Percentiles rank a stretch among this genome's conserved stretches.
phyloP scores from a whole-genome alignment of 2,797 vertebrate species.

The Erethizon dorsatum region DNA sequence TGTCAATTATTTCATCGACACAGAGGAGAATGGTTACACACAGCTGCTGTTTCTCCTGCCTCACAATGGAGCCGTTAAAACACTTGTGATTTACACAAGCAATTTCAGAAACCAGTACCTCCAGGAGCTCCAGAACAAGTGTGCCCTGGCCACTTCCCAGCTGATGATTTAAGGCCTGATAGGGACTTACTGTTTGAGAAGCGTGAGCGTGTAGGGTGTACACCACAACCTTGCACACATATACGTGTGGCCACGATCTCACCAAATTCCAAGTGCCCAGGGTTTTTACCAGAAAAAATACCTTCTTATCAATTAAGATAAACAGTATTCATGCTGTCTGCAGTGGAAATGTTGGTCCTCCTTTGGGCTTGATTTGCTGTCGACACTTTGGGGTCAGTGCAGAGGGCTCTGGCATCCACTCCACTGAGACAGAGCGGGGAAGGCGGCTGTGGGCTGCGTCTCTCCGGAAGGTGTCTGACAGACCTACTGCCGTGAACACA shows the following conservation, averaged over 20 bases:
- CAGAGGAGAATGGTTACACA: neutral
- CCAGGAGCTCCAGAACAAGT: neutral
- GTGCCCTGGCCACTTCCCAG: conserved; percentile 37
- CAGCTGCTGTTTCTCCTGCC: neutral
- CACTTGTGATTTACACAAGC: conserved; percentile 80
- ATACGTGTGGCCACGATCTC: conserved; percentile 14
- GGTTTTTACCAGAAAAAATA: conserved; percentile 46
- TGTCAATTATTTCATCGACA: conserved; percentile 37
- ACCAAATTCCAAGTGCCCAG: neutral
- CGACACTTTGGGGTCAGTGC: conserved; percentile 23
- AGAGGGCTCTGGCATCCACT: conserved; percentile 22
- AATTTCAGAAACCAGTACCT: conserved; percentile 80
- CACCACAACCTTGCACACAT: neutral
- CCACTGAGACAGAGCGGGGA: neutral
- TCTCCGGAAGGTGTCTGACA: conserved; percentile 38
- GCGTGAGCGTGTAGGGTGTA: neutral
- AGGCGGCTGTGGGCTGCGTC: conserved; percentile 2
- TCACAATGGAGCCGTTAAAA: conserved; percentile 60
- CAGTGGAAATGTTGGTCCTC: neutral
- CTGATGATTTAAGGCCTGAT: conserved; percentile 73
- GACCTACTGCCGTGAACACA: neutral
- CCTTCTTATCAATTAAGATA: conserved; percentile 39
- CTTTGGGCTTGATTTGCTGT: conserved; percentile 1
- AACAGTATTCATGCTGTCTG: neutral
- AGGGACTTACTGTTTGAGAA: neutral